Conservation (phyloP, 2,113 vertebrate species). For the Scolopax mira region DNA sequence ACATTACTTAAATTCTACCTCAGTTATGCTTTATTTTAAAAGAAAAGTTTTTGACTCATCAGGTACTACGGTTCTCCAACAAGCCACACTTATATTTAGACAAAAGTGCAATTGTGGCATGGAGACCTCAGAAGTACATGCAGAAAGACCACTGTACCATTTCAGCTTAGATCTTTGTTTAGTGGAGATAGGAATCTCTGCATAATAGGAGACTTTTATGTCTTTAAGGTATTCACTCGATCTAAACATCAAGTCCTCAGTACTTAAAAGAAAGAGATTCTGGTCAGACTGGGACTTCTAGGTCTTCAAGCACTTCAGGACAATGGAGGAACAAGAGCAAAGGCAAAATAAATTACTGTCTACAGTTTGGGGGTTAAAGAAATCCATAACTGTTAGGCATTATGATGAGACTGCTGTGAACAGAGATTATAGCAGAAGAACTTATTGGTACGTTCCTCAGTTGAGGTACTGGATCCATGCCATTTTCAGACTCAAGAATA, state of each 20-base stretch:
- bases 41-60: neutral
- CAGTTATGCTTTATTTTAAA: neutral
- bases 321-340: neutral
- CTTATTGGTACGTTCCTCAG: neutral
- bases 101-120: neutral
- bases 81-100: neutral
- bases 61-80: neutral
- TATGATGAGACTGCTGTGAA: neutral
- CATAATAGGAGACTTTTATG: neutral
- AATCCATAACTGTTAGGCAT: neutral
- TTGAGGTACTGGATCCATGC: neutral
- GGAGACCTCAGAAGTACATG: neutral
- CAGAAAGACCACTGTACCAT: neutral
- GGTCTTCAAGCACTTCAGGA: neutral
- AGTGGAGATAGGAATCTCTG: neutral
- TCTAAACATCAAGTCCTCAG: neutral
- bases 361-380: neutral
- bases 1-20: neutral
- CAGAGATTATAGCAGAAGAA: neutral
- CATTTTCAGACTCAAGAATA: neutral
- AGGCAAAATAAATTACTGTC: neutral
- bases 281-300: neutral
- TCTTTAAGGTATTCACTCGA: neutral
- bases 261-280: neutral
- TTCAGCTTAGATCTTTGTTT: neutral